Evolutionary conservation across 2,797 vertebrate species (phyloP).

Genomic region (Anabas testudineus): DNA sequence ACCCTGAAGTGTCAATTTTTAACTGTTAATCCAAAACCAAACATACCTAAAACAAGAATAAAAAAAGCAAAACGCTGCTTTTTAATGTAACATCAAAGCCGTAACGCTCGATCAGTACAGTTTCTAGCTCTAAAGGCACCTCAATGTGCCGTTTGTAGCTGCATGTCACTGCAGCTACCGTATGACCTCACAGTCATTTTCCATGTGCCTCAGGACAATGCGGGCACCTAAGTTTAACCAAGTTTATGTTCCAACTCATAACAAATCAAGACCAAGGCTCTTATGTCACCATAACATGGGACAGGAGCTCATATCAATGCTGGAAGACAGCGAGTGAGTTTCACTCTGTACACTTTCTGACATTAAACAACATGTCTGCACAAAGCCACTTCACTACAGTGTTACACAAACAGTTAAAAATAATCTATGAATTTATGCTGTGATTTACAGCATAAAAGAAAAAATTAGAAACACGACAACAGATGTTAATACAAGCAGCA

Average conservation of each 20-base stretch:
- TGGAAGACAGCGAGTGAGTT: too few relatives aligned
- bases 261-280: conserved; percentile 31
- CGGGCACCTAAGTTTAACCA: conserved; percentile 3
- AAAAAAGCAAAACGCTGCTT: background rate
- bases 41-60: background rate
- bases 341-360: background rate
- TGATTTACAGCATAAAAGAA: background rate
- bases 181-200: conserved; percentile 40
- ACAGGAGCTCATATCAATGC: conserved; percentile 2
- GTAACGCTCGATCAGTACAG: background rate
- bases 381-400: background rate
- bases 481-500: background rate
- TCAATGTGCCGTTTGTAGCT: conserved; percentile 13
- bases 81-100: background rate
- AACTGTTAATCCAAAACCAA: background rate
- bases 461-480: background rate
- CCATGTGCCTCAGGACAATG: conserved; percentile 44
- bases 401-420: background rate
- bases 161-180: background rate
- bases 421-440: too few relatives aligned
- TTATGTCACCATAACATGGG: conserved; percentile 11
- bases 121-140: background rate
- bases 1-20: background rate
- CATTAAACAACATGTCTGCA: background rate
- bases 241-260: conserved; percentile 47